Conservation (phyloP, 2,888 invertebrate genomes). For the Meteorus colon region DNA sequence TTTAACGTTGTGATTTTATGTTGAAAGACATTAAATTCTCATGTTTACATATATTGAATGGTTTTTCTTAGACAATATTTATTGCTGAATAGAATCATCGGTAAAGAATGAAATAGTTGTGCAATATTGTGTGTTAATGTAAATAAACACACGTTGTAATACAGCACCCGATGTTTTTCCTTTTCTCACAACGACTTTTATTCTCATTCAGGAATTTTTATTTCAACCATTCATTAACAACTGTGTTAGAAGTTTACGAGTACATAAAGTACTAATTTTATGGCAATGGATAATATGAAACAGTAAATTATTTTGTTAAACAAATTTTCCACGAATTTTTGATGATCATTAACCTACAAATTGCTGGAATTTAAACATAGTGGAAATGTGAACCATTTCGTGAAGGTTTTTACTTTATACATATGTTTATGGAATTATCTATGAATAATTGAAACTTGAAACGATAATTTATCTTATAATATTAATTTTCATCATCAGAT, state of each 20-base stretch:
- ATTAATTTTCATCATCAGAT: too few relatives aligned
- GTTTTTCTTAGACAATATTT: not conserved
- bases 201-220: not conserved
- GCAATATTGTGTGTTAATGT: not conserved
- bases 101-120: constrained; percentile 6
- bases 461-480: not conserved
- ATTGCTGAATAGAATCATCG: not conserved
- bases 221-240: constrained; percentile 1
- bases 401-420: too few relatives aligned
- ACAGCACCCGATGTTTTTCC: not conserved
- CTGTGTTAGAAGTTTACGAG: not conserved
- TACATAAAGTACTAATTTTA: not conserved
- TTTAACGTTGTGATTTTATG: not conserved
- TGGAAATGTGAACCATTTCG: too few relatives aligned
- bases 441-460: not conserved
- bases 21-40: not conserved
- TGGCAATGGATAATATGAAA: not conserved
- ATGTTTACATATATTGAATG: not conserved
- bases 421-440: too few relatives aligned
- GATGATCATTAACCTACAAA: not conserved
- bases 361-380: too few relatives aligned
- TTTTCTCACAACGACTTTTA: not conserved
- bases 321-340: too few relatives aligned
- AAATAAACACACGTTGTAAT: not conserved
- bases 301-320: too few relatives aligned